Conservation (phyloP, 2,888 invertebrate species). For the Arge pagana region DNA sequence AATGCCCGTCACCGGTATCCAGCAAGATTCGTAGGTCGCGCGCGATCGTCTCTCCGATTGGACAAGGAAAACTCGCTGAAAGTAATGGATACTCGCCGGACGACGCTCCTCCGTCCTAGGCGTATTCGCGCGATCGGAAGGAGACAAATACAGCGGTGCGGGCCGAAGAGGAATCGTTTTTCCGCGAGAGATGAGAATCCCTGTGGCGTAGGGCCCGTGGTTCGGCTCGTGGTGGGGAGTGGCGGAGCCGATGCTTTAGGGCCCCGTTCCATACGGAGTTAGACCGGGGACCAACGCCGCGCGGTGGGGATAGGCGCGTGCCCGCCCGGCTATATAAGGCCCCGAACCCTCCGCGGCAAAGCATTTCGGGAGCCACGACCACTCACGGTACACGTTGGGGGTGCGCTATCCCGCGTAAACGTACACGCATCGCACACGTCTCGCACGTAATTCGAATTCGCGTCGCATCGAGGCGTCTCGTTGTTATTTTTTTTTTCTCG, state of each 20-base stretch:
- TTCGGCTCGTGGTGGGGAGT: constrained; percentile 46
- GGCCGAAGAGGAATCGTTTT: not conserved
- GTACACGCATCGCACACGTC: no score
- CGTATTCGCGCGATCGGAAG: not conserved
- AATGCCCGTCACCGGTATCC: no score
- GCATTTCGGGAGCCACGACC: constrained; percentile 57
- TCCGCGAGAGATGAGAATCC: constrained; percentile 53
- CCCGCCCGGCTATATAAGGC: constrained; percentile 60
- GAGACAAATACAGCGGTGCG: no score
- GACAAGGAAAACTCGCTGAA: not conserved
- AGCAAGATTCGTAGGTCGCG: not conserved
- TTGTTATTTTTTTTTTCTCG: no score
- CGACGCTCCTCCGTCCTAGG: not conserved
- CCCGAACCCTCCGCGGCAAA: constrained; percentile 52
- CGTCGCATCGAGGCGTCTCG: no score
- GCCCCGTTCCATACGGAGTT: constrained; percentile 60
- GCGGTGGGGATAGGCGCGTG: constrained; percentile 69
- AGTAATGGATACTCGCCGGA: no score
- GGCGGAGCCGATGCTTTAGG: constrained; percentile 54
- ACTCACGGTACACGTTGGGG: constrained; percentile 48
- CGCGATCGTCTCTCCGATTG: not conserved
- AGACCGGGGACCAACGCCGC: constrained; percentile 54
- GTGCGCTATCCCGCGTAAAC: constrained; percentile 36
- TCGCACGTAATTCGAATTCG: no score
- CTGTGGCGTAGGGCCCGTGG: constrained; percentile 52